These are phyloP conservation scores for Nothocercus nigrocapillus DNA, from an alignment of 2,113 vertebrate species.

Conservation along the genomic window DNA sequence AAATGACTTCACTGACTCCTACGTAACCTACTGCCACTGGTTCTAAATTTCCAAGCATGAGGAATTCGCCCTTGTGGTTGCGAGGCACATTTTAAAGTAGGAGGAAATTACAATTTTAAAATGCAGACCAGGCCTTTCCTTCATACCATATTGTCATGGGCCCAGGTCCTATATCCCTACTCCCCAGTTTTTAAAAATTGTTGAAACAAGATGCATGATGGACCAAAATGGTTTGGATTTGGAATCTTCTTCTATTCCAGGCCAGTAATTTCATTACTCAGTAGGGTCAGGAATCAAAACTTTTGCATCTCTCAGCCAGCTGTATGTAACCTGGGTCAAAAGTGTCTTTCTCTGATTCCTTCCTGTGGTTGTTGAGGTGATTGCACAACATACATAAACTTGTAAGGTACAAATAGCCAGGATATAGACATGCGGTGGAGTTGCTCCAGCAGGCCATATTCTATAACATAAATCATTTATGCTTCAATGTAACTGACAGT, in stretches of 20 bases:
- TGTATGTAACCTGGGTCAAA: neutral
- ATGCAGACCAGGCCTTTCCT: neutral
- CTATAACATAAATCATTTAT: neutral
- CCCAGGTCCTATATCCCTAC: neutral
- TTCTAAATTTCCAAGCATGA: neutral
- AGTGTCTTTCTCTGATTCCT: neutral
- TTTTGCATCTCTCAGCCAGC: neutral
- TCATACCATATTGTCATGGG: neutral
- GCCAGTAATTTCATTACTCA: neutral
- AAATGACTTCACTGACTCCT: neutral
- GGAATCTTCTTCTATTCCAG: neutral
- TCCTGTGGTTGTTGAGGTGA: neutral
- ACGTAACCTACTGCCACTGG: neutral
- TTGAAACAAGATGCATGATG: neutral
- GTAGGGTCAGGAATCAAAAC: neutral
- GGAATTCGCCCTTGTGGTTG: neutral
- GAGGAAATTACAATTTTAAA: neutral
- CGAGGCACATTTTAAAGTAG: neutral
- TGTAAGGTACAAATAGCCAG: neutral
- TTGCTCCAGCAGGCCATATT: neutral
- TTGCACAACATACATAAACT: neutral
- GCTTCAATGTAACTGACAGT: neutral
- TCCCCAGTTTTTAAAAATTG: neutral
- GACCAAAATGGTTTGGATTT: neutral
- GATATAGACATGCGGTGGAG: neutral